Evolutionary conservation across 2,113 vertebrate genomes (phyloP).

Genomic region (Burhinus oedicnemus): DNA sequence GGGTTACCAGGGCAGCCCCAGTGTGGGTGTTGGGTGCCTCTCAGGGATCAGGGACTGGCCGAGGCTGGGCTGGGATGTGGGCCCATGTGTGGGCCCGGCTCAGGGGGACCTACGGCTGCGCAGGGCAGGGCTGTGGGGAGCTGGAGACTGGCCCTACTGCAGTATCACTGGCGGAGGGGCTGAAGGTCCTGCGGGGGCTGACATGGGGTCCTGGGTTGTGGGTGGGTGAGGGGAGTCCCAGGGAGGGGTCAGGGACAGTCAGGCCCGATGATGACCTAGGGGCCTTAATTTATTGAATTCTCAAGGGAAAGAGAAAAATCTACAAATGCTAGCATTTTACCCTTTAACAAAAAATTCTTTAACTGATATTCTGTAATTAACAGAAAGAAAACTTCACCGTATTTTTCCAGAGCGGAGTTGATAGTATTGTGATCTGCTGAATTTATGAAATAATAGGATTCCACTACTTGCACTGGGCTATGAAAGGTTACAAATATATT

Average conservation of each 20-base stretch:
- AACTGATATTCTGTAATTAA: background rate
- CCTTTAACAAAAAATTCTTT: background rate
- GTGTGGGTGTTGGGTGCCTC: accelerated
- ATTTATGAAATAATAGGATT: background rate
- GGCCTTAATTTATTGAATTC: background rate
- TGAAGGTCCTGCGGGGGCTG: accelerated
- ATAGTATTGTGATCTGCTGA: background rate
- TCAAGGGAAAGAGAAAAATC: background rate
- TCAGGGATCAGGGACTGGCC: no score
- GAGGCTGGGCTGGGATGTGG: background rate
- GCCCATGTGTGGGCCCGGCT: accelerated
- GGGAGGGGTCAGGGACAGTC: background rate
- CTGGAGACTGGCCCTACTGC: background rate
- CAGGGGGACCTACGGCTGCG: accelerated
- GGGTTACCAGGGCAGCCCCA: background rate
- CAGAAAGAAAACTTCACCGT: background rate
- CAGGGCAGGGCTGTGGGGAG: background rate
- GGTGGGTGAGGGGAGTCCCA: accelerated
- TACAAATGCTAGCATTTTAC: background rate
- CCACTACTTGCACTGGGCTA: background rate
- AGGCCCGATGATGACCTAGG: accelerated
- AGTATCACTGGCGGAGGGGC: accelerated
- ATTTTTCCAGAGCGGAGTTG: background rate
- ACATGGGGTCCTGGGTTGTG: background rate
- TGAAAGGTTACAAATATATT: background rate